A percentile compares a stretch with the other conserved stretches of the same genome.
Conservation (phyloP, 2,888 invertebrate species). For the Ophion ventricosus region DNA sequence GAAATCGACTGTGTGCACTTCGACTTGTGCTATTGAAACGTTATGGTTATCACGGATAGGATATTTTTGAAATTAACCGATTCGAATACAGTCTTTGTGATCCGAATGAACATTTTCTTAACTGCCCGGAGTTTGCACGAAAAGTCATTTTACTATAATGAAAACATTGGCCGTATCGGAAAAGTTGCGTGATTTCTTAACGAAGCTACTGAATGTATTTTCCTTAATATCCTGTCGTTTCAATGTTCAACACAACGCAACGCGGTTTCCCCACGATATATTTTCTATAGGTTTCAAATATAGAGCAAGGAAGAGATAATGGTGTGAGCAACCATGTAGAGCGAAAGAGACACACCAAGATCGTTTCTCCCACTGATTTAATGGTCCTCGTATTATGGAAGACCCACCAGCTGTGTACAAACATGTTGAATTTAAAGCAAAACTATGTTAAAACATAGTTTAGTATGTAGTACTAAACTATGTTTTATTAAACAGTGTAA, state of each 20-base stretch:
- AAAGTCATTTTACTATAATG: conserved; percentile 7
- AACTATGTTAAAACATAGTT: too few species aligned
- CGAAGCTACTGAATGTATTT: neutral
- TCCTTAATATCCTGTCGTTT: neutral
- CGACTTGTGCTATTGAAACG: neutral
- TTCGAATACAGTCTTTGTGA: neutral
- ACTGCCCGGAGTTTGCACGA: neutral
- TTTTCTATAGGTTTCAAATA: neutral
- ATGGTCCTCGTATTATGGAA: neutral
- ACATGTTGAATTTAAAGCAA: too few species aligned
- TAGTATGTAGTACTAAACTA: too few species aligned
- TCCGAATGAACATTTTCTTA: conserved; percentile 15
- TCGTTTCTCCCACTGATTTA: neutral
- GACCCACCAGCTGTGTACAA: neutral
- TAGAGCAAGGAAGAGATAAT: too few species aligned
- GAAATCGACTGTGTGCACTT: neutral
- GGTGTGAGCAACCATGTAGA: too few species aligned
- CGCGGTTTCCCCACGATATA: neutral
- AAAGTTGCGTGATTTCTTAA: neutral
- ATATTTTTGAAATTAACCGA: conserved; percentile 3
- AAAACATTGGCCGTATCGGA: neutral
- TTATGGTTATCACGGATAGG: neutral
- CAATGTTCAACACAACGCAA: neutral
- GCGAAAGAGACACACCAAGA: too few species aligned
- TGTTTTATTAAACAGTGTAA: neutral